Base-by-base conservation (phyloP, 2,113 vertebrate genomes). In the Eretmochelys imbricata region DNA sequence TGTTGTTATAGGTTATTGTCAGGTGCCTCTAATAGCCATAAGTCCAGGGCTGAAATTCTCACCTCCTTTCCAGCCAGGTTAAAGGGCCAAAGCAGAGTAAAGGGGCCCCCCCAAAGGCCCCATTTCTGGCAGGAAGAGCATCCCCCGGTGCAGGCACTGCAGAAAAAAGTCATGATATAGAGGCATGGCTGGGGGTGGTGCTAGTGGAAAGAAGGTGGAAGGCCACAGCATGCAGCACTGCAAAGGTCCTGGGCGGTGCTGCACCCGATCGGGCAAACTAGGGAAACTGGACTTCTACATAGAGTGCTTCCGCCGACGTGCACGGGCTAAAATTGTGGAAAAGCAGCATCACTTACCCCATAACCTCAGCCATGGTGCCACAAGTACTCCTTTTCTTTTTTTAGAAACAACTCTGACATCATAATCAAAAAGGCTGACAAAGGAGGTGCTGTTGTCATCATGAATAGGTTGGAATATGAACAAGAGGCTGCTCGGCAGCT, bases 1-100 rank as follows among this genome's bases (percentile, higher is more conserved):
- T 94, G 86, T 86, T 20, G 54, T 94, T 91, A 89, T 83, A 89
- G 93, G 11, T 86, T 82, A 65, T 93, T 84, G 78, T 59, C 90
- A 59, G 31, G 93, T 84, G 95, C 82, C 88, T 81, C 95, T 91
- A 72, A 62, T 24, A 80, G 62, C 35, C 38, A 13, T 27, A 62
- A 79, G 17, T 24, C 50, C 38, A 51, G 91, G 13, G 24, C 5
- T 3, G 4, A 22, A 59, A 81, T 38, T 17, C 76, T 50, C 42
- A 83, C 25, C n/a, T 54, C 31, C 54, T 19, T 20, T 4, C 69
- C 2, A 0, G 31, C 8, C 57, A 22, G 80, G 11, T 25, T 48
- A 59, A 79, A 11, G 35, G 50, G 17, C 78, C 9, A 76, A 59
- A 62, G 24, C 12, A 35, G 2, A 8, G 12, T 20, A 25, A 27